Evolutionary conservation across 1,140 invertebrate species (phyloP).

Genomic region (Drosophila virilis): DNA sequence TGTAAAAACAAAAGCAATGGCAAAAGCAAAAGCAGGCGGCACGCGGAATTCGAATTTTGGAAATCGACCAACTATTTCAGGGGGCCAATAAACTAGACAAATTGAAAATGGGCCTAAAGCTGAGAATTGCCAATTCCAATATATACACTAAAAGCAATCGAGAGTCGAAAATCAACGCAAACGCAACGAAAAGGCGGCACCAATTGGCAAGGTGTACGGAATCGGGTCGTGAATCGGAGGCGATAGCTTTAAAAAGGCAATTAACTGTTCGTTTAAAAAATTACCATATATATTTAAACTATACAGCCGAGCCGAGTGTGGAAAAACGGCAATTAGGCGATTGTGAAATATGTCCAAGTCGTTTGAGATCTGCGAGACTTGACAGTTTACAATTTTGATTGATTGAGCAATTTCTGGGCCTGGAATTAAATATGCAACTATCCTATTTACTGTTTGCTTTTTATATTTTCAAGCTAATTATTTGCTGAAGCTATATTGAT

Average conservation of each 20-base stretch:
- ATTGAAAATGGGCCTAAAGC: not conserved
- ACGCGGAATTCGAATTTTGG: not conserved
- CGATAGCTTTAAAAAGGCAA: conserved; percentile 9
- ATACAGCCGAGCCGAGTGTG: not conserved
- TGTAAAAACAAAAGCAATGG: not conserved
- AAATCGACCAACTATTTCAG: not conserved
- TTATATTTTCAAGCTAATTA: too few species aligned
- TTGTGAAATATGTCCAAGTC: conserved; percentile 7
- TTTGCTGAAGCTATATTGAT: too few species aligned
- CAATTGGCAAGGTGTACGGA: not conserved
- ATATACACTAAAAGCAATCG: not conserved
- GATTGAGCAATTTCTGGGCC: not conserved
- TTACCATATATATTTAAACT: not conserved
- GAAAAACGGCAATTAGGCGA: conserved; percentile 25
- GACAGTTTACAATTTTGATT: conserved; percentile 22
- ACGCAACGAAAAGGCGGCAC: not conserved
- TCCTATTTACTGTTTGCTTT: not conserved
- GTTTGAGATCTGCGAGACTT: not conserved
- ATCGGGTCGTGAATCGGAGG: not conserved
- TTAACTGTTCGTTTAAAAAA: conserved; percentile 23
- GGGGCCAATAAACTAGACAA: too few species aligned
- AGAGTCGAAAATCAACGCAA: not conserved
- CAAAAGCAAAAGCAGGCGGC: not conserved
- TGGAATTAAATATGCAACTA: not conserved
- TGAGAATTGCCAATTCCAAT: not conserved